phyloP scores from a whole-genome alignment of 2,797 vertebrate species.

The Trematomus bernacchii region DNA sequence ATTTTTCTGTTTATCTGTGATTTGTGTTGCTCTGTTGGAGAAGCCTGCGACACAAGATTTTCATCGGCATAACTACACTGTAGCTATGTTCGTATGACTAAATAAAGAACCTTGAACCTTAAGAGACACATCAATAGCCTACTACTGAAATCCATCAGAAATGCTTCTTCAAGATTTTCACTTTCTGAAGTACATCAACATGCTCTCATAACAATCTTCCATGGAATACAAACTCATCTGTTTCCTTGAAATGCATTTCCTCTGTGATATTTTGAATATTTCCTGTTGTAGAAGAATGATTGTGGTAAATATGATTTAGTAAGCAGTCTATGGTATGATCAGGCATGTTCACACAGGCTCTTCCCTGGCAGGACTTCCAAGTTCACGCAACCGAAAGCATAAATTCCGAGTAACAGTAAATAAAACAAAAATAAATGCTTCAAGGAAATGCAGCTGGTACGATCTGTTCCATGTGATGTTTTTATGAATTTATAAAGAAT shows the following conservation, averaged over 20 bases:
- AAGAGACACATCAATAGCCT: not conserved
- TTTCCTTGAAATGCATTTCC: not conserved
- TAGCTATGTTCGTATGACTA: no score
- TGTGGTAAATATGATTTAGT: no score
- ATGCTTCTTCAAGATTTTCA: not conserved
- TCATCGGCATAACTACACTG: no score
- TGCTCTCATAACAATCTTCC: not conserved
- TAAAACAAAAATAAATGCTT: not conserved
- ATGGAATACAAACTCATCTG: not conserved
- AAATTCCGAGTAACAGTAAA: not conserved
- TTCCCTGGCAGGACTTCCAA: not conserved
- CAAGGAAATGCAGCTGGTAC: not conserved
- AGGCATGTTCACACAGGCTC: slow-evolving; percentile 1
- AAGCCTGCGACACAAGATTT: no score
- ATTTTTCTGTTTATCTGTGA: no score
- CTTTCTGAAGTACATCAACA: not conserved
- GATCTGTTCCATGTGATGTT: not conserved
- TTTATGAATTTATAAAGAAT: not conserved
- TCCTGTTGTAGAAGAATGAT: no score
- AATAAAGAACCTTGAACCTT: no score
- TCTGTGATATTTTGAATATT: not conserved
- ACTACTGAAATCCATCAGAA: not conserved
- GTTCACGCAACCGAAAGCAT: not conserved
- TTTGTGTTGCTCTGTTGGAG: no score
- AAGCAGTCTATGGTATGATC: not conserved